Conservation (phyloP, 2,888 invertebrate genomes). For the Cantharis lateralis region DNA sequence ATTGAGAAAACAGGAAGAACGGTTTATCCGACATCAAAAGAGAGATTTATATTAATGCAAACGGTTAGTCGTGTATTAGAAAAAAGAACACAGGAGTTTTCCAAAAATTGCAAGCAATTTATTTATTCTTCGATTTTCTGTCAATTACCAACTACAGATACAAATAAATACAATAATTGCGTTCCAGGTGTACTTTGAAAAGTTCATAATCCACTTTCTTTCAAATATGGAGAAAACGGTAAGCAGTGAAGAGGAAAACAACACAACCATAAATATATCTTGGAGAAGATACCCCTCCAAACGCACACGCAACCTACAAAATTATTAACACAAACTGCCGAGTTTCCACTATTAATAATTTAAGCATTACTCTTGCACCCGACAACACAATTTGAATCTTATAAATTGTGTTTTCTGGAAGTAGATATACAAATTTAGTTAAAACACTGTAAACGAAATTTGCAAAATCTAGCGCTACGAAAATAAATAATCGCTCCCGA, state of each 20-base stretch:
- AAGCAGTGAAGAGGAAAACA: background rate
- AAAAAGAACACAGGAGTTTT: background rate
- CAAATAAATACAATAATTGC: background rate
- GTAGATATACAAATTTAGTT: background rate
- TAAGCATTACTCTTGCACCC: background rate
- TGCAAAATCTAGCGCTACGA: background rate
- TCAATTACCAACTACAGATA: background rate
- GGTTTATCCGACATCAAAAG: background rate
- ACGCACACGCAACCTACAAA: constrained; percentile 15
- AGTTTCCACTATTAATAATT: constrained; percentile 19
- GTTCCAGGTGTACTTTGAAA: background rate
- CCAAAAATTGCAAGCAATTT: background rate
- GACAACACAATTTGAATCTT: constrained; percentile 7
- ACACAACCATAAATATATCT: constrained; percentile 6
- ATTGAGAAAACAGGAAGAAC: background rate
- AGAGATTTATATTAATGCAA: background rate
- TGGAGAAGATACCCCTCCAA: constrained; percentile 6
- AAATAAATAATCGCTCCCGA: background rate
- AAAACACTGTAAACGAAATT: background rate
- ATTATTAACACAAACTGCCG: constrained; percentile 20
- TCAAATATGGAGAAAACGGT: background rate
- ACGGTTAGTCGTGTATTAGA: background rate
- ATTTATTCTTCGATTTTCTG: background rate
- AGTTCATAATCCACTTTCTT: background rate
- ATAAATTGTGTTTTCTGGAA: background rate